Percentiles rank a stretch among this genome's conserved stretches.
phyloP scores from a whole-genome alignment of 2,113 vertebrate species.

The Toxostoma redivivum region DNA sequence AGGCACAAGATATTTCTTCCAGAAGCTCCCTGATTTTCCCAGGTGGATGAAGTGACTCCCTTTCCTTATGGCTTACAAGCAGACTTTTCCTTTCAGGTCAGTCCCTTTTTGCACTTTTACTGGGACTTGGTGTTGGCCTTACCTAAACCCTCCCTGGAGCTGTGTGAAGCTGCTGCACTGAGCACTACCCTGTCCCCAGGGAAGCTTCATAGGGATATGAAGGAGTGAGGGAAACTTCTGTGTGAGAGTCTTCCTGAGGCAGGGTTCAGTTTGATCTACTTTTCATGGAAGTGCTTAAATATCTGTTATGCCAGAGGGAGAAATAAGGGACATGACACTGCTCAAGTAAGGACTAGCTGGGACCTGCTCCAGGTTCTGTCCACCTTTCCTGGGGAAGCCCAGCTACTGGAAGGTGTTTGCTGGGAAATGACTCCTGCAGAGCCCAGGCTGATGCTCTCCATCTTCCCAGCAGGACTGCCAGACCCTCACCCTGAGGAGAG shows the following conservation, averaged over 20 bases:
- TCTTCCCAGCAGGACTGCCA: neutral
- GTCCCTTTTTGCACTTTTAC: neutral
- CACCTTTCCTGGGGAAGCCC: neutral
- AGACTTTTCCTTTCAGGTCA: neutral
- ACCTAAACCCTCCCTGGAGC: neutral
- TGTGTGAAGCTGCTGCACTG: neutral
- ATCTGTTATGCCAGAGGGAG: neutral
- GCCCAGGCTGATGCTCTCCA: neutral
- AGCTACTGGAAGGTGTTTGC: neutral
- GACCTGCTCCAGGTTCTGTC: neutral
- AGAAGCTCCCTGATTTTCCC: neutral
- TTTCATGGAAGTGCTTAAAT: neutral
- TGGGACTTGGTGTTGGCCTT: neutral
- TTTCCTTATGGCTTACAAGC: neutral
- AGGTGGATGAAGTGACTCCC: neutral
- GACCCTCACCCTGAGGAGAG: neutral
- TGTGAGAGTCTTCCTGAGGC: neutral
- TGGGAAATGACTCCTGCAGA: neutral
- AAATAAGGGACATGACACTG: neutral
- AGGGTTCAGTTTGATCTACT: neutral
- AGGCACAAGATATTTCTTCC: neutral
- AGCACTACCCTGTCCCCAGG: neutral
- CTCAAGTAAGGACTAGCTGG: neutral
- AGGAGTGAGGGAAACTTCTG: neutral
- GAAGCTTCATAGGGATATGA: neutral